These are phyloP conservation scores for Petrocephalus sullivani DNA, from an alignment of 2,797 vertebrate genomes.

Conservation along the genomic window DNA sequence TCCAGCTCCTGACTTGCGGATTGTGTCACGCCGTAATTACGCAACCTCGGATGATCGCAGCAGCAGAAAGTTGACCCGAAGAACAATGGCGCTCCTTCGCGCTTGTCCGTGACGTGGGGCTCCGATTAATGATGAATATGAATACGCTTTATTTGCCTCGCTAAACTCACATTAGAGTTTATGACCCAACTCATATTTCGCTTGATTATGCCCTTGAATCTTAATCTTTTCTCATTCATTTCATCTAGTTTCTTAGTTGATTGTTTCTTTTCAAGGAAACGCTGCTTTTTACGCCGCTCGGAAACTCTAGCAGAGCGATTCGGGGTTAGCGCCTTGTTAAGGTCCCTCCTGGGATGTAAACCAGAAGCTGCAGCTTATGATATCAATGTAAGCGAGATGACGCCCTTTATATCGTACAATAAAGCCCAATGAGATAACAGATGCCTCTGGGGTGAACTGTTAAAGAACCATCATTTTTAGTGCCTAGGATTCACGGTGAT, in stretches of 20 bases:
- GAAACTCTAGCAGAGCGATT: not conserved
- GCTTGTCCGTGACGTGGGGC: not conserved
- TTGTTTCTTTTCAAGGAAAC: constrained; percentile 1
- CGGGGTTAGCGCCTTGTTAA: not conserved
- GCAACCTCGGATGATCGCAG: not conserved
- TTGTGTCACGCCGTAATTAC: not conserved
- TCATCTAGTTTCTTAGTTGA: constrained; percentile 1
- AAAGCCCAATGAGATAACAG: not conserved
- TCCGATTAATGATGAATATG: not conserved
- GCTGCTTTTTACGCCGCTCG: not conserved
- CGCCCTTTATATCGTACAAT: not conserved
- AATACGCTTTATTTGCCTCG: not conserved
- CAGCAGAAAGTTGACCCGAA: not conserved
- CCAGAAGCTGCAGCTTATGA: not conserved
- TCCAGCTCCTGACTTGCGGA: not conserved
- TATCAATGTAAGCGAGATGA: not conserved
- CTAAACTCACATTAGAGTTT: not conserved
- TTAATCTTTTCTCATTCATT: constrained; percentile 5
- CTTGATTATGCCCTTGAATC: constrained; percentile 1
- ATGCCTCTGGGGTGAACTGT: not conserved
- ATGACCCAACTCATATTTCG: not conserved
- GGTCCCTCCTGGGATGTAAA: not conserved
- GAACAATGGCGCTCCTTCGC: not conserved
- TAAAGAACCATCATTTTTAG: not conserved
- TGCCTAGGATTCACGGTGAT: not conserved